Evolutionary conservation across 2,797 vertebrate species (phyloP), one percentile per base, ranked within the genome.

Genomic region (Helarctos malayanus): DNA sequence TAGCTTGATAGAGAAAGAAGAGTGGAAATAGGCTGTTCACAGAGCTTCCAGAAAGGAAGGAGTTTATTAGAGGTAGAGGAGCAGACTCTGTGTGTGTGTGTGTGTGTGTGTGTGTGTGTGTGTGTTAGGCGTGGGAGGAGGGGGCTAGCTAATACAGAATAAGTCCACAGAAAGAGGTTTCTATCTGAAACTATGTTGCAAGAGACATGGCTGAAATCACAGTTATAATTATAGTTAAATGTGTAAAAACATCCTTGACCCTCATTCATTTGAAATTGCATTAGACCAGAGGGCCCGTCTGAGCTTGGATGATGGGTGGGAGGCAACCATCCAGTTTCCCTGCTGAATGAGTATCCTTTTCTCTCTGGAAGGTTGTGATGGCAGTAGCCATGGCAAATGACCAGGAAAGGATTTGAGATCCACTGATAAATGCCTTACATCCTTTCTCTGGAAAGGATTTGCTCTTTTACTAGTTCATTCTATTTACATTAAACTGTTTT

Each of bases 401-500:
- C 16, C 49, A 65, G 32, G 27, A 73, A 29, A 59, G 38, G 27
- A 54, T 12, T 87, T 87, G 56, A 38, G 52, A 86, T 69, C 49
- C 75, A 7, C 35, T 35, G 21, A 32, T 89, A 69, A 57, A 56
- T 47, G 32, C 38, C 95, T 93, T 82, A 45, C 2, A 41, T 68
- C 45, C 29, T 68, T 88, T 61, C 45, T 54, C n/a, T 80, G 52
- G 52, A 52, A 91, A 93, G 11, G 23, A 69, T 38, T 83, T 23
- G 32, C 19, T 89, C 21, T 80, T 56, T 69, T 69, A 86, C 45
- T 29, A 76, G 47, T 80, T 89, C 68, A 75, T 75, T 89, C 45
- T 95, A 18, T 69, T 92, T 35, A 27, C 13, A 18, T 94, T 94
- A 32, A 95, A 38, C 56, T 54, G 35, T 92, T 86, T 95, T 79